Evolutionary conservation across 2,888 invertebrate genomes (phyloP).

Genomic region (Cinara cedri): DNA sequence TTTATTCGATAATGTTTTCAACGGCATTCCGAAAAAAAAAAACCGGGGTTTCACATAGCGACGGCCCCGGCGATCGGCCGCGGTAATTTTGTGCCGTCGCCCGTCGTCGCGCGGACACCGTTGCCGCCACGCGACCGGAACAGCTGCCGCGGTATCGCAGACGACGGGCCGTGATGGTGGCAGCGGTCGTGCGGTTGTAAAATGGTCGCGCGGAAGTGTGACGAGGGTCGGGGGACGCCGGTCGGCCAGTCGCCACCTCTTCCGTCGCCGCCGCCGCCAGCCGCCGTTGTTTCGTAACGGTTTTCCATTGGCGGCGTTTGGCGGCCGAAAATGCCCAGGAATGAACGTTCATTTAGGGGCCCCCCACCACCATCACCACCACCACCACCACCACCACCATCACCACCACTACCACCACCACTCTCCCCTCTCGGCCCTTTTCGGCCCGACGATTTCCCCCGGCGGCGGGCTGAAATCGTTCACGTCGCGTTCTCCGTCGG

Average conservation of each 20-base stretch:
- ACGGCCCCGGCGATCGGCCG: no score
- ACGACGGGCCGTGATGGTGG: neutral
- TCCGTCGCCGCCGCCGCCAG: slow-evolving; percentile 14
- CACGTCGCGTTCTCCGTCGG: no score
- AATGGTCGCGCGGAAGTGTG: neutral
- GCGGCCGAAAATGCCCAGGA: neutral
- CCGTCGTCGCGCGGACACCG: neutral
- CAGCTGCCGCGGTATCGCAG: slow-evolving; percentile 38
- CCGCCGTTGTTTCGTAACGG: slow-evolving; percentile 46
- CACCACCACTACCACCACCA: no score
- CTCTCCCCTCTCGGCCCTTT: no score
- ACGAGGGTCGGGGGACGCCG: slow-evolving; percentile 7
- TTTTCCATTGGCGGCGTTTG: slow-evolving; percentile 32
- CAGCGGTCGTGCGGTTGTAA: slow-evolving; percentile 8
- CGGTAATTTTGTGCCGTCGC: no score
- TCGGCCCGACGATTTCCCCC: no score
- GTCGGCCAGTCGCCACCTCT: neutral
- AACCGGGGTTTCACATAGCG: neutral
- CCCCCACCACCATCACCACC: no score
- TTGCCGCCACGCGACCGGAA: slow-evolving; percentile 50
- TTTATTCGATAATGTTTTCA: no score
- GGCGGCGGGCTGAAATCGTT: no score
- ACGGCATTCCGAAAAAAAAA: neutral
- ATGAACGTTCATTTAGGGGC: neutral
- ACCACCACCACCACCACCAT: no score